These are phyloP conservation scores for Microplitis mediator DNA, from an alignment of 1,140 invertebrate species.

Conservation along the genomic window DNA sequence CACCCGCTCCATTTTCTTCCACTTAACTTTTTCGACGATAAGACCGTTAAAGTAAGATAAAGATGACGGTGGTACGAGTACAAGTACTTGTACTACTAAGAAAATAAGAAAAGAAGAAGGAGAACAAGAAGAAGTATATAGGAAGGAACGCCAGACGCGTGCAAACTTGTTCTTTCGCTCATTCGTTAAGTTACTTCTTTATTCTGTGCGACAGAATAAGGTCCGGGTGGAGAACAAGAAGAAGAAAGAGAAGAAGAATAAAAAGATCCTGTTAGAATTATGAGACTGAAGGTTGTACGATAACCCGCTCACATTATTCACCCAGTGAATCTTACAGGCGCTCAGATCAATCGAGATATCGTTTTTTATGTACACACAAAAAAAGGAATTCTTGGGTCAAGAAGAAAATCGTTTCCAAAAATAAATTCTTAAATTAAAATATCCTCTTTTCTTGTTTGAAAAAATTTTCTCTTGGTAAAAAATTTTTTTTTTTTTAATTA, in stretches of 20 bases:
- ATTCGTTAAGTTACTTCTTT: conserved; percentile 40
- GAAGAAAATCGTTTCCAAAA: too few species aligned
- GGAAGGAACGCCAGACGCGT: conserved; percentile 29
- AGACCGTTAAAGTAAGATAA: conserved; percentile 27
- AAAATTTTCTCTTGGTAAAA: too few species aligned
- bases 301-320: conserved; percentile 59
- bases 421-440: too few species aligned
- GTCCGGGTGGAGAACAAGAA: conserved; percentile 17
- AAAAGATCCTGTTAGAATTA: conserved; percentile 43
- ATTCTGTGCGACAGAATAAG: conserved; percentile 11
- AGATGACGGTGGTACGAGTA: too few species aligned
- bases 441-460: too few species aligned
- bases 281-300: conserved; percentile 56
- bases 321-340: conserved; percentile 20
- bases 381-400: too few species aligned
- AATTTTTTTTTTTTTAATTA: too few species aligned
- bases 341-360: neutral
- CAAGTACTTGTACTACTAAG: too few species aligned
- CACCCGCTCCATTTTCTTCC: conserved; percentile 54
- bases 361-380: neutral
- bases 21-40: conserved; percentile 58
- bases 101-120: conserved; percentile 22
- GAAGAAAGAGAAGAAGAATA: too few species aligned
- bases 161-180: conserved; percentile 58
- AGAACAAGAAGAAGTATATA: conserved; percentile 29